phyloP scores from a whole-genome alignment of 2,888 invertebrate genomes.

The Drosophila siamana region DNA sequence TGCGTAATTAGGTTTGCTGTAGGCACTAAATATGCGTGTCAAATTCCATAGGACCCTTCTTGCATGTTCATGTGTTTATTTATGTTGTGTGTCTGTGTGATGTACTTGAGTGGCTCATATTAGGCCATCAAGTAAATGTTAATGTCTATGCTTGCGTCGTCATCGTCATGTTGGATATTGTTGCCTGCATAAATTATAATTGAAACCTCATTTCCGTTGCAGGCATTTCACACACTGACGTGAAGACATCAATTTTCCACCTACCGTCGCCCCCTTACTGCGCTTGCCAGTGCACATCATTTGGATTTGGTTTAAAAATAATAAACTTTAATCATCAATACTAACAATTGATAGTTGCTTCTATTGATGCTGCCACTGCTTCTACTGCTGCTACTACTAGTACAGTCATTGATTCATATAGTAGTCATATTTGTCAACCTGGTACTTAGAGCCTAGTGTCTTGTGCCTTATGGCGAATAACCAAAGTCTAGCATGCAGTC shows the following conservation, averaged over 20 bases:
- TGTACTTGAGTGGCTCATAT: slow-evolving; percentile 44
- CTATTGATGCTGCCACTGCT: slow-evolving; percentile 3
- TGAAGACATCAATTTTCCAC: slow-evolving; percentile 11
- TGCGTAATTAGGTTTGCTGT: slow-evolving; percentile 80
- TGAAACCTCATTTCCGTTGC: slow-evolving; percentile 80
- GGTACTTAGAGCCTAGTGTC: background rate
- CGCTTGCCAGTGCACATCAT: slow-evolving; percentile 42
- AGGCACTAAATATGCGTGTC: slow-evolving; percentile 80
- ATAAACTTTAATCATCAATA: slow-evolving; percentile 74
- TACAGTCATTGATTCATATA: too few species aligned
- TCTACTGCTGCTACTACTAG: background rate
- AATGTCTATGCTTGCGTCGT: slow-evolving; percentile 50
- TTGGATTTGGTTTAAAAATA: slow-evolving; percentile 73
- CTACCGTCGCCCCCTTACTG: slow-evolving; percentile 20
- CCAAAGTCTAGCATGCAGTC: slow-evolving; percentile 5
- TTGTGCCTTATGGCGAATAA: background rate
- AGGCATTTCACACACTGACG: slow-evolving; percentile 65
- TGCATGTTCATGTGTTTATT: too few species aligned
- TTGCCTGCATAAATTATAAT: slow-evolving; percentile 72
- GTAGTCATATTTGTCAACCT: slow-evolving; percentile 17
- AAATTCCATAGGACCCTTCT: slow-evolving; percentile 57
- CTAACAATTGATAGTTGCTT: slow-evolving; percentile 39
- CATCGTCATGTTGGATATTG: slow-evolving; percentile 32
- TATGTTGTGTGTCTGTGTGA: slow-evolving; percentile 2
- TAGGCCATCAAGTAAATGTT: slow-evolving; percentile 56